Base-by-base conservation (phyloP, 2,113 vertebrate genomes). In the Atractosteus spatula region DNA sequence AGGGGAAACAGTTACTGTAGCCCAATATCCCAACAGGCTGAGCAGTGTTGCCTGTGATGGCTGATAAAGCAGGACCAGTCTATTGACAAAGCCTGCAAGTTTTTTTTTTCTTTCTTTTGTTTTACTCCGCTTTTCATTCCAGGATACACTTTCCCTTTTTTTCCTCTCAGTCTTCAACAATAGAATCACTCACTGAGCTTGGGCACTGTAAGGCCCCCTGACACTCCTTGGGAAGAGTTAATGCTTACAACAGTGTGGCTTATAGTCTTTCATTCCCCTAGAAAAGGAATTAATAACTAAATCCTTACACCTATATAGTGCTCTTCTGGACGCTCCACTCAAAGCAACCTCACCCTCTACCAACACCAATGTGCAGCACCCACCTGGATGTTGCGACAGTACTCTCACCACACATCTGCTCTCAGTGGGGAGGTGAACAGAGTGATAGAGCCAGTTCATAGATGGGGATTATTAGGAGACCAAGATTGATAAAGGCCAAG, bases 101-200 rank as follows among this genome's bases (percentile, higher is more conserved):
- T 63, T 44, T 54, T 41, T 45, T 51, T 55, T 63, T 41, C 66
- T 62, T 8, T 71, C 62, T 68, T 72, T 77, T 79, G 70, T 78
- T 78, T 77, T 74, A 77, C 71, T 42, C 56, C 45, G 47, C 73
- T 65, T 80, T 80, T 75, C 67, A 66, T 78, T 59, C 61, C 47
- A 78, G 71, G 86, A 84, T 83, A 82, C 82, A 79, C 78, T 80
- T 78, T 82, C 83, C 81, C 84, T 83, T 85, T 88, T 86, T 79
- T 87, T 84, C 85, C 87, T 88, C 86, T 85, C 88, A 87, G 83
- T 82, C 81, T 76, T 87, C 70, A 77, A 91, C 88, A 90, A 89
- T 90, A 84, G 91, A 92, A 82, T 92, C 90, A 89, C 90, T 92
- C 91, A 91, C 90, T 90, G 89, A 91, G 91, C 87, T 79, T 74